Base-by-base conservation (phyloP, 53 echinoderm and acorn worm species). In the Hippasteria phrygiana region DNA sequence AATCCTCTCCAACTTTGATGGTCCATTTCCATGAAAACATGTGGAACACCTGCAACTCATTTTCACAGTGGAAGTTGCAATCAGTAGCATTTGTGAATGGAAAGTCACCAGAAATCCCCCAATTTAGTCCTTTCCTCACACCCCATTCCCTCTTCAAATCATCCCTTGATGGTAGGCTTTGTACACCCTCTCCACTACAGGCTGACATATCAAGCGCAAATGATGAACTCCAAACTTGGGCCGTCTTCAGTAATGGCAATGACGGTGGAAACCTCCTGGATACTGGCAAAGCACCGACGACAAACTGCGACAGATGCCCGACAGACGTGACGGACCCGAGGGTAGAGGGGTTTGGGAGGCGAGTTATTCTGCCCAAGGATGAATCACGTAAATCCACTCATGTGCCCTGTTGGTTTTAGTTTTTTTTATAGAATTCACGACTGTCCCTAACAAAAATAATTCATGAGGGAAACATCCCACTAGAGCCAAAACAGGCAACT, bases 221-320 rank as follows among this genome's bases (percentile, higher is more conserved):
- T 51, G 70, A 87, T 13, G 62, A 93, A 29, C 92, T 89, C 65
- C 73, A 93, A 20, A 89, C 91, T 4, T 93, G 96, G 96, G 87
- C 86, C 26, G 74, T 92, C 43, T 96, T 92, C 73, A 73, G 87
- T 54, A 62, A 35, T n/a, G 43, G 85, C 0, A 43, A 27, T 3
- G 5, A 0, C n/a, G 53, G 17, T 18, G 26, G 13, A 1, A n/a
- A 51, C 54, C 45, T 6, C 27, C 42, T 73, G 53, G 65, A 41
- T 0, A 80, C 43, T 4, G n/a, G 22, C 12, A 56, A 79, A 33
- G n/a, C 62, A 32, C 38, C 12, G 36, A 28, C 82, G 4, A 65
- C 37, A 56, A 85, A 69, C 37, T 45, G 53, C 14, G 47, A 53
- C 6, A 56, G 85, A 2, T 50, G 55, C 11, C 22, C 47, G 22